Evolutionary conservation across 2,797 vertebrate genomes (phyloP).

Genomic region (Cryptoblepharus egeriae): DNA sequence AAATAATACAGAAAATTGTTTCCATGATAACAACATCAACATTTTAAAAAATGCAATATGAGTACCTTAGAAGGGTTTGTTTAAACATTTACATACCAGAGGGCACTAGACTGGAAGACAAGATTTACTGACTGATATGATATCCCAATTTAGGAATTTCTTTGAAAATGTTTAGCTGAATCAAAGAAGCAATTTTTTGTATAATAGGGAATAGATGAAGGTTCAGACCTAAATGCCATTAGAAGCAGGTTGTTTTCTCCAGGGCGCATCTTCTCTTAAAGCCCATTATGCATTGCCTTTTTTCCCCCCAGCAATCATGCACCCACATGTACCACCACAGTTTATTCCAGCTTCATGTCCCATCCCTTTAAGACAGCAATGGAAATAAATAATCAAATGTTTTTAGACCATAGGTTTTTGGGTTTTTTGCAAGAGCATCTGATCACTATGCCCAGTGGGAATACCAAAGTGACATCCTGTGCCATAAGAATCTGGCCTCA

Average conservation of each 20-base stretch:
- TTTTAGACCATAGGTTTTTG: no score
- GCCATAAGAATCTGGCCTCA: no score
- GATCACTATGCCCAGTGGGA: no score
- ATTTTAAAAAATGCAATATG: not conserved
- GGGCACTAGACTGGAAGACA: not conserved
- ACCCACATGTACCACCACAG: not conserved
- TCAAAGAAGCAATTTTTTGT: not conserved
- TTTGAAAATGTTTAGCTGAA: not conserved
- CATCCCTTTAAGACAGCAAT: not conserved
- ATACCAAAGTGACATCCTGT: no score
- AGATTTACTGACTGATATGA: not conserved
- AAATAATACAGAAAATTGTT: no score
- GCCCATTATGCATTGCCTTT: not conserved
- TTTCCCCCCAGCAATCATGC: not conserved
- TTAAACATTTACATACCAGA: not conserved
- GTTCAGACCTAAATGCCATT: not conserved
- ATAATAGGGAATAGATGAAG: not conserved
- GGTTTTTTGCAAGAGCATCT: not conserved
- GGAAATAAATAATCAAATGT: not conserved
- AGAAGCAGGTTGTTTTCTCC: not conserved
- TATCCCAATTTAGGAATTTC: not conserved
- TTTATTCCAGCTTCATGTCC: not conserved
- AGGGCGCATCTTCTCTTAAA: not conserved
- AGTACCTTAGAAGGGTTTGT: not conserved
- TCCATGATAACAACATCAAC: not conserved